These are phyloP conservation scores for Mythimna lalbum DNA, from an alignment of 2,888 invertebrate genomes.

Conservation along the genomic window DNA sequence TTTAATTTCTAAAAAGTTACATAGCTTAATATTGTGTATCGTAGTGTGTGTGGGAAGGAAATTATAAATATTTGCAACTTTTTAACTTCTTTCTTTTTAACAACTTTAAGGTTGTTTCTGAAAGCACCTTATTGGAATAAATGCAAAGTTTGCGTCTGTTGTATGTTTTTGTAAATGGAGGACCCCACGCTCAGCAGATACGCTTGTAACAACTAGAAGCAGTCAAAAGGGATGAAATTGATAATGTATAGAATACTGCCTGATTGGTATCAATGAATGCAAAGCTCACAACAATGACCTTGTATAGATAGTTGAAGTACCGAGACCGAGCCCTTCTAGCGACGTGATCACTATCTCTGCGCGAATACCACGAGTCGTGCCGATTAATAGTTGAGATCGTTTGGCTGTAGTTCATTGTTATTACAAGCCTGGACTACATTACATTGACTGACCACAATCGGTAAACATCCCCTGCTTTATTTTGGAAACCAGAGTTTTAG, in stretches of 20 bases:
- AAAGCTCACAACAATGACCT: not conserved
- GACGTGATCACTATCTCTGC: not conserved
- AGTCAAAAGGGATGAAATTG: not conserved
- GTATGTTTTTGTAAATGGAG: not conserved
- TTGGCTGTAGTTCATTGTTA: not conserved
- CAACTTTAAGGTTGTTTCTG: not conserved
- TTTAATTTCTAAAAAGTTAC: not conserved
- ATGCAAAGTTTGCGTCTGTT: not conserved
- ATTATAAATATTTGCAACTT: too few relatives aligned
- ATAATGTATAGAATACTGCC: not conserved
- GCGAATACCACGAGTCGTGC: not conserved
- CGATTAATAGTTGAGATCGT: not conserved
- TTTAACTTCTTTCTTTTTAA: too few relatives aligned
- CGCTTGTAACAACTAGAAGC: not conserved
- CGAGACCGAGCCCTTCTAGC: not conserved
- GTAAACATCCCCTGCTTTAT: not conserved
- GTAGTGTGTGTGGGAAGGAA: too few relatives aligned
- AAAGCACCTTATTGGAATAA: not conserved
- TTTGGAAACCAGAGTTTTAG: not conserved
- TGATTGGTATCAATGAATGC: not conserved
- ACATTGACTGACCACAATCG: not conserved
- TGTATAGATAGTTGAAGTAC: not conserved
- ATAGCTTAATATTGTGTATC: too few relatives aligned
- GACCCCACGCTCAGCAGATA: not conserved
- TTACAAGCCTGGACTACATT: too few relatives aligned